Base-by-base conservation (phyloP, 2,113 vertebrate genomes). In the Dicerorhinus sumatrensis region DNA sequence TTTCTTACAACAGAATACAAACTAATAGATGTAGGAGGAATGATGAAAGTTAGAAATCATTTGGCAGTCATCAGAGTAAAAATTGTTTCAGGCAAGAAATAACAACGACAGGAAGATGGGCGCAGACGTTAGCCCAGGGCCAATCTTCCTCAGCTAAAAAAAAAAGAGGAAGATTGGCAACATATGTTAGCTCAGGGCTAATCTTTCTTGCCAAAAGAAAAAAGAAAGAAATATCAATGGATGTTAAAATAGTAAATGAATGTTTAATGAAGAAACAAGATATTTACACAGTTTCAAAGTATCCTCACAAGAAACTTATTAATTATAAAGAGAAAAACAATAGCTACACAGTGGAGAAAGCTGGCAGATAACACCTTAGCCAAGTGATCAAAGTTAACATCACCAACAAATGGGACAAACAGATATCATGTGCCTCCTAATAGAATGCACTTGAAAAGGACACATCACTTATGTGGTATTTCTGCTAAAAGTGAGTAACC, bases 311-410 rank as follows among this genome's bases (percentile, higher is more conserved):
- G 51, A 89, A 81, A 92, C 3, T 51, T 51, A 77, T 48, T 62
- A 36, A 89, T 39, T 88, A 75, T 39, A 93, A 86, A 75, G 51
- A 27, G 18, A 31, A 92, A 96, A 85, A 89, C 67, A 92, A 92
- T 42, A 92, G 39, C 60, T 85, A 89, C 85, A 96, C 6, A 85
- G 33, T 13, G 77, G 21, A 96, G 25, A 93, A 89, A 62, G 20
- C 16, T 58, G 20, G 39, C 51, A 60, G 29, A 70, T 86, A 97
- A 33, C 91, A 77, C 16, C 25, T 81, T 75, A 70, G 31, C 8
- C 60, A 95, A 96, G 46, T 72, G 62, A 89, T n/a, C n/a, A 76
- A 79, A 73, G 25, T 82, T 88, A 89, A 56, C 42, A 79, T 62
- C 54, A 94, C 39, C 77, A 84, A 60, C 60, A 94, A 88, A 79